Evolutionary conservation across 30 jellyfish, hydroid and myxozoan genomes (phyloP).

Genomic region (Catostylus mosaicus): DNA sequence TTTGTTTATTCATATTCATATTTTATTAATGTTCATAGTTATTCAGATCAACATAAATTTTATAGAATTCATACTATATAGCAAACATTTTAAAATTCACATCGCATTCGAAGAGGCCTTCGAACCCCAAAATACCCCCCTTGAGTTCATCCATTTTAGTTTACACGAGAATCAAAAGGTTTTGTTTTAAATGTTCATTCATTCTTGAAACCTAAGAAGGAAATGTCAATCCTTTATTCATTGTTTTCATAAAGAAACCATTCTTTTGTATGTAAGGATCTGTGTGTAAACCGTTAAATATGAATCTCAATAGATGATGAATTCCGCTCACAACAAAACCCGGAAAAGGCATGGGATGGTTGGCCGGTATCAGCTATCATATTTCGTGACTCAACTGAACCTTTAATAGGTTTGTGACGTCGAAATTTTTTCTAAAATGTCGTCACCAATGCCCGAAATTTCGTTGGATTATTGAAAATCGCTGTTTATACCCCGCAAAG

Average conservation of each 20-base stretch:
- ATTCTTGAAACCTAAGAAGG: background rate
- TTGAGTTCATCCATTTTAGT: too few relatives aligned
- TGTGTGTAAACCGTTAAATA: background rate
- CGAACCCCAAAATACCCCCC: too few relatives aligned
- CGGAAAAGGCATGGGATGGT: slow-evolving; percentile 23
- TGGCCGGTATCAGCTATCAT: background rate
- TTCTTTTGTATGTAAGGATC: background rate
- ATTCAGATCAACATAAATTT: too few relatives aligned
- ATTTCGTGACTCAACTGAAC: slow-evolving; percentile 19
- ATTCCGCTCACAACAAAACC: slow-evolving; percentile 8
- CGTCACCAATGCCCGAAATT: background rate
- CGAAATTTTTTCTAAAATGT: background rate
- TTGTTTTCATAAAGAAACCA: background rate
- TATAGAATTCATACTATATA: too few relatives aligned
- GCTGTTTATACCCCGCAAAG: too few relatives aligned
- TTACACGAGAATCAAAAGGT: too few relatives aligned
- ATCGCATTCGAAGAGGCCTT: too few relatives aligned
- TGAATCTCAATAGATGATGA: background rate
- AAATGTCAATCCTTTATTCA: background rate
- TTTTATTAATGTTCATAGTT: too few relatives aligned
- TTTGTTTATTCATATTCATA: too few relatives aligned
- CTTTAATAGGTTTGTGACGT: background rate
- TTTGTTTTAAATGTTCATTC: slow-evolving; percentile 1
- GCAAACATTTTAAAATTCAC: too few relatives aligned
- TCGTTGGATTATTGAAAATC: background rate